A percentile compares a stretch with the other conserved stretches of the same genome.
Conservation (phyloP, 2,797 vertebrate species). For the Myiotriccus ornatus region DNA sequence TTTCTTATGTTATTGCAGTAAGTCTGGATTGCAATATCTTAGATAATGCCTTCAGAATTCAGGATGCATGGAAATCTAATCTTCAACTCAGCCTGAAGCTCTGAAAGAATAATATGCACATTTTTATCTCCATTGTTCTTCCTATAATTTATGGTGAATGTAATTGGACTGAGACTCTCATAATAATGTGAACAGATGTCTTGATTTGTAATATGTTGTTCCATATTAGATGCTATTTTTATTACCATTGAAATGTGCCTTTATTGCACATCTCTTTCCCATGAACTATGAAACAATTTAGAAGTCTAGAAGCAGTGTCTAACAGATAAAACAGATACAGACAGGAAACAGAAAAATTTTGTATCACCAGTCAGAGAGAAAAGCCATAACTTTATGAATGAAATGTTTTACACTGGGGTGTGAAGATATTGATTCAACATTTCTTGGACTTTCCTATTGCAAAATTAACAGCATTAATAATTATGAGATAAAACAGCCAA, state of each 20-base stretch:
- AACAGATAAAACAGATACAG: neutral
- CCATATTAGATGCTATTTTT: neutral
- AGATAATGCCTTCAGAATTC: neutral
- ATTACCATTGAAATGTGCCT: neutral
- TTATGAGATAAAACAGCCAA: neutral
- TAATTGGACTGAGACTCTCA: neutral
- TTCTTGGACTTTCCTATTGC: neutral
- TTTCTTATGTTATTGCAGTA: neutral
- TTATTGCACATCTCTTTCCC: neutral
- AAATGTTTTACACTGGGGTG: neutral
- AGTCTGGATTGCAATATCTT: neutral
- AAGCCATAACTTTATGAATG: neutral
- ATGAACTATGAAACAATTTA: neutral
- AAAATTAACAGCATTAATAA: neutral
- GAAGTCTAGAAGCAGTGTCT: neutral
- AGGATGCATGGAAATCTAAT: neutral
- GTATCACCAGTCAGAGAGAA: neutral
- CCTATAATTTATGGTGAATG: neutral
- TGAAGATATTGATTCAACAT: neutral
- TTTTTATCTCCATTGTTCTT: slow-evolving; percentile 15
- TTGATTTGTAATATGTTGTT: neutral
- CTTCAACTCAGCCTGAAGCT: neutral
- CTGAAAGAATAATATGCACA: neutral
- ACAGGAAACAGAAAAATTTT: neutral
- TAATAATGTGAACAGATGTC: neutral